Conservation (phyloP, 1,140 invertebrate species). For the Aphidius ervi region DNA sequence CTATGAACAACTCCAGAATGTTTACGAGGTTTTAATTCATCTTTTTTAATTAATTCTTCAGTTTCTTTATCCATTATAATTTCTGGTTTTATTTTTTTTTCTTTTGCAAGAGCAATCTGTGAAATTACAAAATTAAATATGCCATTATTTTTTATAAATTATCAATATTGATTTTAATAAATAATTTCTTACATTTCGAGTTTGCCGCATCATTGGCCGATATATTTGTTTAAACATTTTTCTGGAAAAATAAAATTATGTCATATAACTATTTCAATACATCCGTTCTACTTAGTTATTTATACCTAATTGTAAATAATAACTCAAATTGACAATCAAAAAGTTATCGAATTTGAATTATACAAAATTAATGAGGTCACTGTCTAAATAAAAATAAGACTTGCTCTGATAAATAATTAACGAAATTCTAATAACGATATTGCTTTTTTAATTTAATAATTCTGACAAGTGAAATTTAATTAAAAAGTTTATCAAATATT, state of each 20-base stretch:
- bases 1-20: slow-evolving; percentile 64
- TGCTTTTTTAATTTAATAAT: too few species aligned
- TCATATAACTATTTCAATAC: too few species aligned
- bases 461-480: too few species aligned
- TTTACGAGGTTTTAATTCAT: slow-evolving; percentile 60
- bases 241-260: neutral
- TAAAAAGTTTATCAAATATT: too few species aligned
- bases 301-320: too few species aligned
- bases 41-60: slow-evolving; percentile 53
- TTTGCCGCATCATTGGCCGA: neutral
- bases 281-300: too few species aligned
- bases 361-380: too few species aligned
- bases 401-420: too few species aligned
- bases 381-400: too few species aligned
- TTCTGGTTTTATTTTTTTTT: slow-evolving; percentile 32
- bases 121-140: slow-evolving; percentile 9
- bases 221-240: slow-evolving; percentile 10
- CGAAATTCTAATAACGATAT: too few species aligned
- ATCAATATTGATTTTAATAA: neutral
- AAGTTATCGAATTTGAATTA: too few species aligned
- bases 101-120: slow-evolving; percentile 40
- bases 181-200: slow-evolving; percentile 5
- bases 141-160: neutral
- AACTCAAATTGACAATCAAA: too few species aligned
- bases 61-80: slow-evolving; percentile 52